Evolutionary conservation across 2,113 vertebrate species (phyloP).

Genomic region (Prochilodus magdalenae): DNA sequence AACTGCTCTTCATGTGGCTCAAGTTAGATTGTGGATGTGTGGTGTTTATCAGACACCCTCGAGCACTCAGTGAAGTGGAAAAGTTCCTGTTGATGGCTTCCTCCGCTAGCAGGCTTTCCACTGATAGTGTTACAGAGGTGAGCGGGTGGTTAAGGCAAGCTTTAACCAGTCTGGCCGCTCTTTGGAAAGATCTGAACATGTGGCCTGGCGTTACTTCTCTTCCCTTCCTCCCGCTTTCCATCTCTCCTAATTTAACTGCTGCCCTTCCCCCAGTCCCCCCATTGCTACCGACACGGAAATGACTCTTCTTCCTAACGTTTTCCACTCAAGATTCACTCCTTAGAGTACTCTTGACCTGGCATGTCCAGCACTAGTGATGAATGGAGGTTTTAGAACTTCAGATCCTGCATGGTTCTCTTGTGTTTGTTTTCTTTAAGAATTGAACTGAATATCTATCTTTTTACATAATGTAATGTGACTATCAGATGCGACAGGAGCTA

Average conservation of each 20-base stretch:
- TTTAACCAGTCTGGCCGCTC: background rate
- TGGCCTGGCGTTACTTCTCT: background rate
- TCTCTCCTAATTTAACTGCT: constrained; percentile 11
- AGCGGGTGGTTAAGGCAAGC: background rate
- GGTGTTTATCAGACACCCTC: background rate
- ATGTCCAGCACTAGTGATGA: background rate
- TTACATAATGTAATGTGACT: too few relatives aligned
- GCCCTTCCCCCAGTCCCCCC: constrained; percentile 7
- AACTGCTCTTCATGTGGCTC: background rate
- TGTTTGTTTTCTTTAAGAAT: too few relatives aligned
- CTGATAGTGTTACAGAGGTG: background rate
- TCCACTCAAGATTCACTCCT: constrained; percentile 7
- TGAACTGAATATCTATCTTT: too few relatives aligned
- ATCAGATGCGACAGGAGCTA: too few relatives aligned
- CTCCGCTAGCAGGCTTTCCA: background rate
- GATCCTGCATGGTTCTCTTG: too few relatives aligned
- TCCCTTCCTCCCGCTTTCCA: background rate
- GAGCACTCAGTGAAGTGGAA: background rate
- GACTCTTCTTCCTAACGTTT: background rate
- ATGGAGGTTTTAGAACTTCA: too few relatives aligned
- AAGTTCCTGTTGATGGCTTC: background rate
- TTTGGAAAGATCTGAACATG: constrained; percentile 3
- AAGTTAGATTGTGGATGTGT: background rate
- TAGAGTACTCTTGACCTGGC: background rate
- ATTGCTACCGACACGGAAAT: background rate